Evolutionary conservation across 2,113 vertebrate species (phyloP).

Genomic region (Xiphophorus maculatus): DNA sequence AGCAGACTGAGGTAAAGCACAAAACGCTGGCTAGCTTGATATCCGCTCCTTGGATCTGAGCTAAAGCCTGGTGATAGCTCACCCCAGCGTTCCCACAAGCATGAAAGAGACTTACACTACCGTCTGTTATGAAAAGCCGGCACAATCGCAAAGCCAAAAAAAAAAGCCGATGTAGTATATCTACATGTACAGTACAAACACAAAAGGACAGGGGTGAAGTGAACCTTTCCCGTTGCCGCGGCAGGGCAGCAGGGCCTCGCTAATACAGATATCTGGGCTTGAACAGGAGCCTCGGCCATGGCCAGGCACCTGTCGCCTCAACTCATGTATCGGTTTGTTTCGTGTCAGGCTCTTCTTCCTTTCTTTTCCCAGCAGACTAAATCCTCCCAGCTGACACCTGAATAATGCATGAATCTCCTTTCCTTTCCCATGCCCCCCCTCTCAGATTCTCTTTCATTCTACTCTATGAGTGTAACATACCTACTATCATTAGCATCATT

Average conservation of each 20-base stretch:
- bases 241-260: not conserved
- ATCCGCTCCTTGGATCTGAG: conserved; percentile 71
- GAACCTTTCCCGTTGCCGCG: conserved; percentile 7
- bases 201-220: not conserved
- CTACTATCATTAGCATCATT: too few species aligned
- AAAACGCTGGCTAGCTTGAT: conserved; percentile 45
- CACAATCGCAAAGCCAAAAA: conserved; percentile 28
- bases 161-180: not conserved
- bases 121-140: conserved; percentile 51
- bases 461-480: too few species aligned
- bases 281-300: conserved; percentile 4
- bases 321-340: conserved; percentile 37
- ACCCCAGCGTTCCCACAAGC: conserved; percentile 77
- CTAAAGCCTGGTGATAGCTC: conserved; percentile 70
- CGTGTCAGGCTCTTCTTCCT: conserved; percentile 26
- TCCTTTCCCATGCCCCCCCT: conserved; percentile 33
- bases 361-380: conserved; percentile 26
- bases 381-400: conserved; percentile 59
- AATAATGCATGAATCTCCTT: conserved; percentile 31
- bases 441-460: too few species aligned
- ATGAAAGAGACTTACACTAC: conserved; percentile 70
- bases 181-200: not conserved
- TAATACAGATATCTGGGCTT: conserved; percentile 21
- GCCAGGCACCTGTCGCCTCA: conserved; percentile 64
- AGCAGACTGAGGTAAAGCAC: conserved; percentile 15